Base-by-base conservation (phyloP, 2,888 invertebrate species). In the Blomia tropicalis region DNA sequence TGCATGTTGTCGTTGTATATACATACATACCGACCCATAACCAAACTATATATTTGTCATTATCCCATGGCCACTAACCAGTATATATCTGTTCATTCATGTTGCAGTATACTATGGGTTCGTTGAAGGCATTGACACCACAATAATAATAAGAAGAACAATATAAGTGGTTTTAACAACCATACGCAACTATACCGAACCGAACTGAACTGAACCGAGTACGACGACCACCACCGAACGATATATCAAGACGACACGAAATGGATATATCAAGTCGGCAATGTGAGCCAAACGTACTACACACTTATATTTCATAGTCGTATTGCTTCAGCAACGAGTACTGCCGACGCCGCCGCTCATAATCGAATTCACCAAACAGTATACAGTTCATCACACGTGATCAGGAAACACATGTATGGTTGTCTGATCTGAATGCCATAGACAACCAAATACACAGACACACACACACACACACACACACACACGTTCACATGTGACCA, bases 101-200 rank as follows among this genome's bases (percentile, higher is more conserved):
- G n/a, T n/a, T n/a, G n/a, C n/a, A n/a, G n/a, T n/a, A n/a, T n/a
- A n/a, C n/a, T n/a, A n/a, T n/a, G n/a, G n/a, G n/a, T n/a, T n/a
- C n/a, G n/a, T n/a, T 17, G 51, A 27, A 47, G 51, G 51, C 51
- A 47, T 47, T 47, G 51, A 47, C 51, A 47, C 51, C 51, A 47
- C 51, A 22, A 47, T 22, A 22, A 41, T 41, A 41, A n/a, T n/a
- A 41, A n/a, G 41, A 41, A 47, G 51, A 47, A 47, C 51, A 47
- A 47, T 47, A 47, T 47, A 47, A 47, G 51, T 47, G 36, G 17
- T 7, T 36, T 17, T 36, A 36, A 7, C 36, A 17, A 36, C 7
- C 7, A 36, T n/a, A n/a, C n/a, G n/a, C n/a, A n/a, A n/a, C n/a
- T n/a, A n/a, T n/a, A n/a, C n/a, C n/a, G n/a, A n/a, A n/a, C n/a